These are phyloP conservation scores for Hippocampus guttulatus DNA, from an alignment of 2,113 vertebrate species.

Conservation along the genomic window DNA sequence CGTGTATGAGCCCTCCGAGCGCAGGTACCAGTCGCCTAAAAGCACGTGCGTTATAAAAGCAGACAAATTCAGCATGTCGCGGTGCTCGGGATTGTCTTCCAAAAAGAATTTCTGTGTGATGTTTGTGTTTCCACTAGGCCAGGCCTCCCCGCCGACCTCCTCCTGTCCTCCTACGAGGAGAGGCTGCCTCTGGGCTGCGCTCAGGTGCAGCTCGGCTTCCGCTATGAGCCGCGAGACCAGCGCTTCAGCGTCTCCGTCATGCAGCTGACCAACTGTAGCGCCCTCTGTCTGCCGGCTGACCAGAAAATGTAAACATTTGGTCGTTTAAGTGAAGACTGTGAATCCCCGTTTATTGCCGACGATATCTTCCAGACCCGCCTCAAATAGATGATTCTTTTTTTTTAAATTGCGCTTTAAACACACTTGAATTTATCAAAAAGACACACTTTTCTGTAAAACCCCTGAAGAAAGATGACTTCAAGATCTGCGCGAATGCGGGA, in stretches of 20 bases:
- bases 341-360: too few species aligned
- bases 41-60: background rate
- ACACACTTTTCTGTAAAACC: too few species aligned
- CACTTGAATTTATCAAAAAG: too few species aligned
- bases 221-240: slow-evolving; percentile 85
- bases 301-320: slow-evolving; percentile 77
- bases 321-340: too few species aligned
- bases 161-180: slow-evolving; percentile 72
- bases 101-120: background rate
- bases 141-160: slow-evolving; percentile 61
- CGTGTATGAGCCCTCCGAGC: slow-evolving; percentile 87
- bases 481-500: background rate
- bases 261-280: slow-evolving; percentile 81
- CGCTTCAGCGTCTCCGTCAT: slow-evolving; percentile 85
- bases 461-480: background rate
- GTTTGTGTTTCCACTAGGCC: slow-evolving; percentile 43
- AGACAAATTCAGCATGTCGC: background rate
- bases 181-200: slow-evolving; percentile 69
- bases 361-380: too few species aligned
- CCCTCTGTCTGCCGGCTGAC: slow-evolving; percentile 77
- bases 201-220: slow-evolving; percentile 86
- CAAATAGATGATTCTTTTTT: too few species aligned
- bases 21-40: slow-evolving; percentile 71
- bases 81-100: background rate
- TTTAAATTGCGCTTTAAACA: too few species aligned